These are phyloP conservation scores for Laodelphax striatellus DNA, from an alignment of 1,140 invertebrate genomes.

Conservation along the genomic window DNA sequence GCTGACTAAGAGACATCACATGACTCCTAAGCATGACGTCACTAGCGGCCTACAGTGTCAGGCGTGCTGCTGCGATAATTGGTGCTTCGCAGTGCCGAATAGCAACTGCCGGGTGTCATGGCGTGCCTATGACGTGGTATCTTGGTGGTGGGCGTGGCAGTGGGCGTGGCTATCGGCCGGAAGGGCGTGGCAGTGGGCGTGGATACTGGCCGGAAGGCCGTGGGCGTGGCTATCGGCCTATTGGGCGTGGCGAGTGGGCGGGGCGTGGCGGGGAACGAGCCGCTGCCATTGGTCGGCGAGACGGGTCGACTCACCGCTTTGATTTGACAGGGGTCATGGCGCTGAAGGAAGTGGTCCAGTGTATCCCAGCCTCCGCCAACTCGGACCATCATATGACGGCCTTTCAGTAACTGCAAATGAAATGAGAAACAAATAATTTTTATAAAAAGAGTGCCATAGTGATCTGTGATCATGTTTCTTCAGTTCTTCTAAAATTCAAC, in stretches of 20 bases:
- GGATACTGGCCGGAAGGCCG: no score
- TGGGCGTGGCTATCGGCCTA: no score
- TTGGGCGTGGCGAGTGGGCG: background rate
- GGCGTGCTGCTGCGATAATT: slow-evolving; percentile 8
- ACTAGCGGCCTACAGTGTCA: slow-evolving; percentile 14
- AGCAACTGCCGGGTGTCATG: background rate
- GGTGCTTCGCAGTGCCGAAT: background rate
- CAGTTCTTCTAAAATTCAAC: no score
- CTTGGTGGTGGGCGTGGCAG: background rate
- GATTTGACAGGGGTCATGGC: slow-evolving; percentile 81
- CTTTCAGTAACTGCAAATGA: slow-evolving; percentile 59
- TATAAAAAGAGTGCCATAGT: no score
- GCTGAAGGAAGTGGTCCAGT: slow-evolving; percentile 78
- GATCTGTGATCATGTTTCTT: no score
- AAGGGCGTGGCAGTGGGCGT: no score
- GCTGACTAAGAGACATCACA: no score
- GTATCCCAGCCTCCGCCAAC: slow-evolving; percentile 90
- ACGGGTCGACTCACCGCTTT: slow-evolving; percentile 35
- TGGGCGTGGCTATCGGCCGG: no score
- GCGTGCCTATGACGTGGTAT: background rate
- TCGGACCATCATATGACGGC: slow-evolving; percentile 84
- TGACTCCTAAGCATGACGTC: no score
- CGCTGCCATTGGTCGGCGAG: slow-evolving; percentile 10
- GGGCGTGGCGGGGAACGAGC: background rate
- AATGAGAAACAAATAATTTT: background rate